Evolutionary conservation across 1,140 invertebrate species (phyloP).

Genomic region (Lysiphlebus fabarum): DNA sequence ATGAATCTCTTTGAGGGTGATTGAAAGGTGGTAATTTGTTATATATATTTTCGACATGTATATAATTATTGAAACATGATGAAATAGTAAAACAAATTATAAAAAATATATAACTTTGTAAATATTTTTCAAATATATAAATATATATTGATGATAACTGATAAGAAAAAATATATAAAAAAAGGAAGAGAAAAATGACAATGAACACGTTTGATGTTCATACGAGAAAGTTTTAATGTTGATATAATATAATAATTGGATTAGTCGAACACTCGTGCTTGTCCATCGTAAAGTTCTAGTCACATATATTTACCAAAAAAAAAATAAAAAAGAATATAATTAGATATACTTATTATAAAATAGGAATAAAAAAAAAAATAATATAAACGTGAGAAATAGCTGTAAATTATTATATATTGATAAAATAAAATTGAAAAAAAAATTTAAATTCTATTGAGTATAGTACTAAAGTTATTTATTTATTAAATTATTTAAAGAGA

Average conservation of each 20-base stretch:
- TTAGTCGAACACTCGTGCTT: constrained; percentile 18
- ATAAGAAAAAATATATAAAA: too few relatives aligned
- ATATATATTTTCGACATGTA: constrained; percentile 9
- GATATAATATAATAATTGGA: constrained; percentile 22
- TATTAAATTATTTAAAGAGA: background rate
- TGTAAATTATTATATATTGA: constrained; percentile 4
- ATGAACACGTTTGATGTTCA: background rate
- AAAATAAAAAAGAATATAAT: background rate
- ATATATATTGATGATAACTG: too few relatives aligned
- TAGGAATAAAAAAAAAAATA: background rate
- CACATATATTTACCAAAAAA: background rate
- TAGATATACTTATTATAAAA: too few relatives aligned
- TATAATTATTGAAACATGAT: background rate
- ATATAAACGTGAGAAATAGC: background rate
- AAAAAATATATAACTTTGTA: too few relatives aligned
- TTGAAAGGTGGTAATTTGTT: constrained; percentile 12
- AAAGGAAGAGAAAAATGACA: too few relatives aligned
- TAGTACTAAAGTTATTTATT: background rate
- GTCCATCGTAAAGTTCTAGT: constrained; percentile 14
- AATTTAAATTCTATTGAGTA: background rate
- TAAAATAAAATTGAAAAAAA: background rate
- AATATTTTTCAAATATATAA: too few relatives aligned
- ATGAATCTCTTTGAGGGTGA: background rate
- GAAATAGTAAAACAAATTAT: too few relatives aligned
- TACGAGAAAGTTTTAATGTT: constrained; percentile 22